A percentile compares a stretch with the other conserved stretches of the same genome.
Evolutionary conservation across 2,797 vertebrate genomes (phyloP).

Genomic region (Onychomys torridus): DNA sequence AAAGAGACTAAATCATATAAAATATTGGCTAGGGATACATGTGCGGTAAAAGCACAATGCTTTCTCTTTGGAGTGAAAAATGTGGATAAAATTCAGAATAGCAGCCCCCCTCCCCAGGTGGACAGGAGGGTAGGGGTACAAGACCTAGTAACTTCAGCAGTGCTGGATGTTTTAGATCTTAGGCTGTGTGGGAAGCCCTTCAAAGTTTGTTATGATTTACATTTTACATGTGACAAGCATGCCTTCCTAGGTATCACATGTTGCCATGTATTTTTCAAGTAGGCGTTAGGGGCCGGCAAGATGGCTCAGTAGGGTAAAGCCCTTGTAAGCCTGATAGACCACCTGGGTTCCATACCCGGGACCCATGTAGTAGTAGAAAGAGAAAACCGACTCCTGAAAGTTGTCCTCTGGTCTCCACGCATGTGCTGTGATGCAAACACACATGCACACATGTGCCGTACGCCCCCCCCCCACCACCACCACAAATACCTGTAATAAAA

Average conservation of each 20-base stretch:
- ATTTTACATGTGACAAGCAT: not conserved
- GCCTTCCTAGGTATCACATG: not conserved
- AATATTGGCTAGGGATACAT: not conserved
- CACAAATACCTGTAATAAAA: not conserved
- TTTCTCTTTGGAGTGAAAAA: not conserved
- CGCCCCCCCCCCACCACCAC: not conserved
- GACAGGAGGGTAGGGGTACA: too few relatives aligned
- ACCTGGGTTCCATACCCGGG: too few relatives aligned
- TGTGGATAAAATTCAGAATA: not conserved
- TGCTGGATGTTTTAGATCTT: not conserved
- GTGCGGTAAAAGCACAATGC: too few relatives aligned
- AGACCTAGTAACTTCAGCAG: not conserved
- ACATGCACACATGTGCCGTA: fast-evolving
- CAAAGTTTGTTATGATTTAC: not conserved
- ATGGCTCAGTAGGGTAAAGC: not conserved
- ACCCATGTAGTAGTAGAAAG: too few relatives aligned
- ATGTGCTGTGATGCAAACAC: not conserved
- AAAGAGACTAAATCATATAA: not conserved
- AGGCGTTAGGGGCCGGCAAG: not conserved
- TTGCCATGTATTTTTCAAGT: not conserved
- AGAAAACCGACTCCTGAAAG: not conserved
- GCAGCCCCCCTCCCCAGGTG: too few relatives aligned
- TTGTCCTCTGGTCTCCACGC: not conserved
- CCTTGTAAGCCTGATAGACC: not conserved
- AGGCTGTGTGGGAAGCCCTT: not conserved